A percentile compares a stretch with the other conserved stretches of the same genome.
Evolutionary conservation across 2,113 vertebrate species (phyloP).

Genomic region (Percopsis transmontana): DNA sequence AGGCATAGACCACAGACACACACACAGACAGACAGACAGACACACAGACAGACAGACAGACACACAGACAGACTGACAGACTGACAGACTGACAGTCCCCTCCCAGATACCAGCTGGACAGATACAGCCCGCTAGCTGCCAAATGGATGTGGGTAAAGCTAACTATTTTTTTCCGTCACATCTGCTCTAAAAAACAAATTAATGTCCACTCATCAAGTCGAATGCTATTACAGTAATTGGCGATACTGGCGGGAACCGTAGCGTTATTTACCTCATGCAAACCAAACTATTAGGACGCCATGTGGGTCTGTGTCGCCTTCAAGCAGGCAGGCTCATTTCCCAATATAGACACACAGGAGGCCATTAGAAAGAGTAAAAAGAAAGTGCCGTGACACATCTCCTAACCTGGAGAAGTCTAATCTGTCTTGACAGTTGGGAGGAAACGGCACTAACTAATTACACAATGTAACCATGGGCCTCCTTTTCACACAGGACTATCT

Average conservation of each 20-base stretch:
- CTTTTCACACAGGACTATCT: slow-evolving; percentile 43
- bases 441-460: slow-evolving; percentile 62
- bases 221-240: slow-evolving; percentile 47
- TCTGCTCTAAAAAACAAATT: slow-evolving; percentile 50
- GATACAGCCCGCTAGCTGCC: slow-evolving; percentile 29
- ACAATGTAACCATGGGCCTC: slow-evolving; percentile 48
- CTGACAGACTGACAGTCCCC: slow-evolving; percentile 58
- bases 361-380: slow-evolving; percentile 65
- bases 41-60: slow-evolving; percentile 14
- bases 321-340: slow-evolving; percentile 49
- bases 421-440: slow-evolving; percentile 63
- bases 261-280: slow-evolving; percentile 41
- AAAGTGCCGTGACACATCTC: slow-evolving; percentile 65
- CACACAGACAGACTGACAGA: slow-evolving; percentile 37
- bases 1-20: slow-evolving; percentile 38
- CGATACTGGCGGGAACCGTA: slow-evolving; percentile 39
- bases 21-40: neutral
- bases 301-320: slow-evolving; percentile 46
- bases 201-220: slow-evolving; percentile 49
- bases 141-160: slow-evolving; percentile 26
- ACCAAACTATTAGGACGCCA: slow-evolving; percentile 35
- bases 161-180: slow-evolving; percentile 25
- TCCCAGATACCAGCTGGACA: slow-evolving; percentile 79
- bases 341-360: slow-evolving; percentile 58
- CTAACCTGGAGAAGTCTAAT: slow-evolving; percentile 62